Conservation (phyloP, 2,113 vertebrate species). For the Chaetura pelagica region DNA sequence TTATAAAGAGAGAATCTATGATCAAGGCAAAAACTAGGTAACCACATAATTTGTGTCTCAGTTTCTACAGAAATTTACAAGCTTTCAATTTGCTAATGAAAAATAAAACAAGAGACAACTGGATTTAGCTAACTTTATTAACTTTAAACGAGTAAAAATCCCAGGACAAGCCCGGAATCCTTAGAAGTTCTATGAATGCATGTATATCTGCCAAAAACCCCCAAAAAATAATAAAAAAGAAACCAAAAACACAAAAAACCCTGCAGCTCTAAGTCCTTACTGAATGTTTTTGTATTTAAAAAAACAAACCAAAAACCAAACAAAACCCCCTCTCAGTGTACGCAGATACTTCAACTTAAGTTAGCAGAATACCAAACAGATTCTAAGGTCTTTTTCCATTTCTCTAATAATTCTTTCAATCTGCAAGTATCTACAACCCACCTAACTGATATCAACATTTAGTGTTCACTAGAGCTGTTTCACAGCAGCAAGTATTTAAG, state of each 20-base stretch:
- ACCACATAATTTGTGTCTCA: slow-evolving; percentile 69
- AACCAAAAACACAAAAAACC: background rate
- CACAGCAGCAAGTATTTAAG: slow-evolving; percentile 85
- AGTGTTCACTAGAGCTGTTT: slow-evolving; percentile 91
- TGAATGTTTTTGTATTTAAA: slow-evolving; percentile 78
- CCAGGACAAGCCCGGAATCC: slow-evolving; percentile 88
- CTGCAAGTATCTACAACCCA: slow-evolving; percentile 95
- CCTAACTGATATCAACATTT: slow-evolving; percentile 91
- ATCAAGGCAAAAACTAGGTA: slow-evolving; percentile 77
- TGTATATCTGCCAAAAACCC: slow-evolving; percentile 86
- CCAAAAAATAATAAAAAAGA: background rate
- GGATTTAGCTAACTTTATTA: slow-evolving; percentile 99
- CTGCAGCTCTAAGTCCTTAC: slow-evolving; percentile 88
- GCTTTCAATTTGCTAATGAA: slow-evolving; percentile 73
- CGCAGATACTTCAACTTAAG: slow-evolving; percentile 87
- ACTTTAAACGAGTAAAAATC: slow-evolving; percentile 95
- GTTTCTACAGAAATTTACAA: slow-evolving; percentile 79
- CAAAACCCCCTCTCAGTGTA: slow-evolving; percentile 56
- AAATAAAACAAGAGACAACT: slow-evolving; percentile 82
- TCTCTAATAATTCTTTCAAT: slow-evolving; percentile 80
- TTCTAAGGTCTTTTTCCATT: slow-evolving; percentile 71
- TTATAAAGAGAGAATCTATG: slow-evolving; percentile 74
- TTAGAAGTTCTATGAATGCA: slow-evolving; percentile 87
- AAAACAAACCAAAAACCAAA: background rate
- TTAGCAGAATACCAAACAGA: slow-evolving; percentile 81